A percentile compares a stretch with the other conserved stretches of the same genome.
Evolutionary conservation across 2,888 invertebrate species (phyloP).

Genomic region (Bruchidius siliquastri): DNA sequence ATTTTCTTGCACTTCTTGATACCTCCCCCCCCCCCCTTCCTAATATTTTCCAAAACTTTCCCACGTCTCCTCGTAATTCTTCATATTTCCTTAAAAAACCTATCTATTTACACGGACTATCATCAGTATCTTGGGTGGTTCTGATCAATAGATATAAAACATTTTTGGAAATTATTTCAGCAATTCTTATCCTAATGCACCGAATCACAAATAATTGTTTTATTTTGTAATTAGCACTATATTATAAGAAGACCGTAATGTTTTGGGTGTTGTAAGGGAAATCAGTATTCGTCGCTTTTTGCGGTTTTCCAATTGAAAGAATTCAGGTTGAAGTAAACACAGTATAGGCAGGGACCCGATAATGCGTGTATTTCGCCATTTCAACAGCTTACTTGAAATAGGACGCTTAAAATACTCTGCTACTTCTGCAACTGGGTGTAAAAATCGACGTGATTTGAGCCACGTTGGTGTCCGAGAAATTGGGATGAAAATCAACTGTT

Average conservation of each 20-base stretch:
- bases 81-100: too few species aligned
- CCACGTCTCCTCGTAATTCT: too few species aligned
- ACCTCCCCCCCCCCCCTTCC: too few species aligned
- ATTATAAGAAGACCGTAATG: not conserved
- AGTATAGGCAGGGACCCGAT: not conserved
- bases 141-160: too few species aligned
- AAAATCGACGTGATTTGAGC: not conserved
- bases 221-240: not conserved
- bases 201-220: not conserved
- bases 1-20: too few species aligned
- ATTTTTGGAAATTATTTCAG: not conserved
- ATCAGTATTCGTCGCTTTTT: not conserved
- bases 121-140: too few species aligned
- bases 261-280: not conserved
- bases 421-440: not conserved
- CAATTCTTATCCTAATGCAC: not conserved
- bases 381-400: not conserved
- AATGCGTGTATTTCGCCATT: not conserved
- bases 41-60: too few species aligned
- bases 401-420: not conserved
- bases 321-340: not conserved
- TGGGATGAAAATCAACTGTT: not conserved
- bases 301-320: not conserved
- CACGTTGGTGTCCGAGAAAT: not conserved
- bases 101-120: too few species aligned